These are phyloP conservation scores for Drosophila rufa DNA, from an alignment of 1,140 invertebrate species.

Conservation along the genomic window DNA sequence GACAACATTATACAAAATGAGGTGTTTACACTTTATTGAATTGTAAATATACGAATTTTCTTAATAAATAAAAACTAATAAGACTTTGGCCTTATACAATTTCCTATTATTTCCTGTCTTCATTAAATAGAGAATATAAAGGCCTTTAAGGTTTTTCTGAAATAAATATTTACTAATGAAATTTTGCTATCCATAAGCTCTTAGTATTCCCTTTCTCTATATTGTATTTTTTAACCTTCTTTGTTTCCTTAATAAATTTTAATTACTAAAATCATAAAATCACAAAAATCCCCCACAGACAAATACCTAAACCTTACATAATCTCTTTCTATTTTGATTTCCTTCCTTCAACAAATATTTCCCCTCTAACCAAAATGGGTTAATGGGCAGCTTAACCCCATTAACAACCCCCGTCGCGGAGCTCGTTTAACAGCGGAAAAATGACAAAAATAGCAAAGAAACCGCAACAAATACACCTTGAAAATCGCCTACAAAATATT, in stretches of 20 bases:
- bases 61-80: no score
- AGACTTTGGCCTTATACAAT: no score
- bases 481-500: conserved; percentile 52
- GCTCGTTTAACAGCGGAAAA: conserved; percentile 46
- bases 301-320: conserved; percentile 3
- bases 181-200: no score
- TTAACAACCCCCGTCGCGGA: conserved; percentile 1
- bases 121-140: no score
- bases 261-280: not conserved
- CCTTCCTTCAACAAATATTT: conserved; percentile 23
- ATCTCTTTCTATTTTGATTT: conserved; percentile 16
- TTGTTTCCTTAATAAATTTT: not conserved
- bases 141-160: no score
- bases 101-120: no score
- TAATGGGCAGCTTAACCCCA: conserved; percentile 45
- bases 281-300: not conserved
- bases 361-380: conserved; percentile 38
- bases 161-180: no score
- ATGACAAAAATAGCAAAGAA: conserved; percentile 41
- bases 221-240: no score
- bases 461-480: conserved; percentile 61
- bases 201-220: no score
- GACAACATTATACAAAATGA: no score
- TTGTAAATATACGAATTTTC: no score
- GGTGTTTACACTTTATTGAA: no score